Evolutionary conservation across 1,140 invertebrate species (phyloP), one percentile per base, ranked within the genome.

Genomic region (Drosophila baimaii): DNA sequence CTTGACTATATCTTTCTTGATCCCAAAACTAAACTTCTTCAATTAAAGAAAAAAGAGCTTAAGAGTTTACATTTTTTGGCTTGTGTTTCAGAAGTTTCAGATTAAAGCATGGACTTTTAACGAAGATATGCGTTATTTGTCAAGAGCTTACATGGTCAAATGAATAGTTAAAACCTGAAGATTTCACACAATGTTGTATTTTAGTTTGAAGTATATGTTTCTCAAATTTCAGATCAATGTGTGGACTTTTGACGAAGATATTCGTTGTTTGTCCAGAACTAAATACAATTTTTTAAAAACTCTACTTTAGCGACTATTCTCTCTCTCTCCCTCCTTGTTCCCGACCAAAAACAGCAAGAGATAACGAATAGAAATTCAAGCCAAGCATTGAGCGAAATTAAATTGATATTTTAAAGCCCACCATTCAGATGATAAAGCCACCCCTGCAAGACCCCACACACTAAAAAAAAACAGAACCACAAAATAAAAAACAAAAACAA

Each of bases 391-490:
- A 46, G 47, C 17, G 6, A 55, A 66, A 75, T 66, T 64, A 43
- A 62, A 73, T 58, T 57, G 66, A 88, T 68, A 79, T 65, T 82
- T 77, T 69, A 41, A 25, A 88, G 70, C 83, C 83, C 79, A 82
- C 83, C 79, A 88, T 82, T 63, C 78, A 82, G 66, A 73, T 56
- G 58, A 69, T 82, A 86, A 86, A 86, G 82, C 65, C 43, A 41
- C 7, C 47, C 17, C 29, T 19, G 35, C 29, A 57, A 31, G 17
- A 5, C 25, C 62, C 49, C 19, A 61, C 4, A 44, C 10, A 27
- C 23, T 6, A 23, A n/a, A 6, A 13, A 15, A 15, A 44, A 23
- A 56, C 13, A 62, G 23, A 31, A 39, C 35, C 49, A 62, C 37
- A 17, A 6, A 13, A 2, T 13, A 19, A 23, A 9, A 37, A 15